Evolutionary conservation across 1,140 invertebrate species (phyloP).

Genomic region (Brachionus sp.): DNA sequence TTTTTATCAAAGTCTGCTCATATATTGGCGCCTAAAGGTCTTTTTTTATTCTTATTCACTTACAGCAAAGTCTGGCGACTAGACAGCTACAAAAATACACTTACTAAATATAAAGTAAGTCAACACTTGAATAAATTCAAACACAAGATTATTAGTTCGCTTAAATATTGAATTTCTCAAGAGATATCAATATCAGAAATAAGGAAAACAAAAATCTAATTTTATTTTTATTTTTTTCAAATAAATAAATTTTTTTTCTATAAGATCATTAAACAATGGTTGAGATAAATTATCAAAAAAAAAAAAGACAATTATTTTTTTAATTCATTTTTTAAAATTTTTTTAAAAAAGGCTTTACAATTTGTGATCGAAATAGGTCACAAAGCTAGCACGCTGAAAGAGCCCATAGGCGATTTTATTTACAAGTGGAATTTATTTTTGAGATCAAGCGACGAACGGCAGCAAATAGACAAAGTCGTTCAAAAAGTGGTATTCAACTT

Average conservation of each 20-base stretch:
- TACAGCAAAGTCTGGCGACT: too few relatives aligned
- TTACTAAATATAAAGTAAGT: too few relatives aligned
- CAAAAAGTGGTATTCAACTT: conserved; percentile 39
- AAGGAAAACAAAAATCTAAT: too few relatives aligned
- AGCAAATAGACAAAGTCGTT: conserved; percentile 39
- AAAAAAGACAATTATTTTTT: neutral
- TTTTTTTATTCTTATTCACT: too few relatives aligned
- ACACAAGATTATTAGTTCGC: too few relatives aligned
- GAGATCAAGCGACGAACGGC: conserved; percentile 23
- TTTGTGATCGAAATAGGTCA: conserved; percentile 37
- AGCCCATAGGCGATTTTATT: conserved; percentile 26
- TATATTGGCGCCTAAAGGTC: too few relatives aligned
- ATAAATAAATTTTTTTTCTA: neutral
- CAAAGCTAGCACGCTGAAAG: conserved; percentile 30
- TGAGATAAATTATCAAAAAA: neutral
- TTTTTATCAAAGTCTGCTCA: too few relatives aligned
- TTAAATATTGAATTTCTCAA: too few relatives aligned
- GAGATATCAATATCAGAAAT: too few relatives aligned
- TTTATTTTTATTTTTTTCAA: too few relatives aligned
- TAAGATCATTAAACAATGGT: neutral
- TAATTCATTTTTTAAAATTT: neutral
- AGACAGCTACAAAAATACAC: too few relatives aligned
- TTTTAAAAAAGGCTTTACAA: conserved; percentile 25
- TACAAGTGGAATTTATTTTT: conserved; percentile 44
- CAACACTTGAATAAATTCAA: too few relatives aligned